A percentile compares a stretch with the other conserved stretches of the same genome.
Evolutionary conservation across 2,888 invertebrate species (phyloP).

Genomic region (Callinectes sapidus): DNA sequence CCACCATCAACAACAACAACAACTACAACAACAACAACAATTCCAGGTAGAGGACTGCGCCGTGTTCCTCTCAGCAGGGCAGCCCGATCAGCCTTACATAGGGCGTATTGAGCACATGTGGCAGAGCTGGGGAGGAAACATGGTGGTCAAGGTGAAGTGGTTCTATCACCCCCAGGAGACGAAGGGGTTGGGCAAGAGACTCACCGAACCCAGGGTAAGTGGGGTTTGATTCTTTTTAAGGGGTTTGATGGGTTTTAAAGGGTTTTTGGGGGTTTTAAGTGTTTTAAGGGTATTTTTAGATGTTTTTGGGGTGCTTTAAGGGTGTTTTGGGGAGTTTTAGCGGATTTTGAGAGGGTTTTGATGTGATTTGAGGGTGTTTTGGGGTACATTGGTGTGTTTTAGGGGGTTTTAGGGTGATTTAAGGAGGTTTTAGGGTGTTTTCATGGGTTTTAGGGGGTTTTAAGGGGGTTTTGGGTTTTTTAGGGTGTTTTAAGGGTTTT

Average conservation of each 20-base stretch:
- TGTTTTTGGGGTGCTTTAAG: not conserved
- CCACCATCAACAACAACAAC: not conserved
- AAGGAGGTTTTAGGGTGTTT: not conserved
- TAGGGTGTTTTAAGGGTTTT: not conserved
- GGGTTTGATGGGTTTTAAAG: not conserved
- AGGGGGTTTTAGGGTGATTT: not conserved
- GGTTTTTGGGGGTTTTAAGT: not conserved
- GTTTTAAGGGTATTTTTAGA: not conserved
- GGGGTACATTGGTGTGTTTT: not conserved
- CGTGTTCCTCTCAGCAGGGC: slow-evolving; percentile 93
- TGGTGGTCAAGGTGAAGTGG: slow-evolving; percentile 95
- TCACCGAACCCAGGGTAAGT: slow-evolving; percentile 67
- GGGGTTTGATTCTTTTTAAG: no score
- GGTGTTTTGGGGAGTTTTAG: not conserved
- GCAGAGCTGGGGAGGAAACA: slow-evolving; percentile 88
- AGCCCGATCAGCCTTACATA: slow-evolving; percentile 89
- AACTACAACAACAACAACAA: not conserved
- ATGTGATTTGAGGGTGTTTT: not conserved
- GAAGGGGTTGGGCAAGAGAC: slow-evolving; percentile 73
- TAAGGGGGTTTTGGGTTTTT: not conserved
- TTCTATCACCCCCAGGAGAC: slow-evolving; percentile 98
- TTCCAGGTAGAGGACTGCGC: slow-evolving; percentile 79
- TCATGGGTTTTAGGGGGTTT: not conserved
- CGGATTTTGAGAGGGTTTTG: not conserved
- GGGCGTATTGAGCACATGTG: slow-evolving; percentile 81